phyloP scores from a whole-genome alignment of 2,888 invertebrate species.

The Escarpia spicata region DNA sequence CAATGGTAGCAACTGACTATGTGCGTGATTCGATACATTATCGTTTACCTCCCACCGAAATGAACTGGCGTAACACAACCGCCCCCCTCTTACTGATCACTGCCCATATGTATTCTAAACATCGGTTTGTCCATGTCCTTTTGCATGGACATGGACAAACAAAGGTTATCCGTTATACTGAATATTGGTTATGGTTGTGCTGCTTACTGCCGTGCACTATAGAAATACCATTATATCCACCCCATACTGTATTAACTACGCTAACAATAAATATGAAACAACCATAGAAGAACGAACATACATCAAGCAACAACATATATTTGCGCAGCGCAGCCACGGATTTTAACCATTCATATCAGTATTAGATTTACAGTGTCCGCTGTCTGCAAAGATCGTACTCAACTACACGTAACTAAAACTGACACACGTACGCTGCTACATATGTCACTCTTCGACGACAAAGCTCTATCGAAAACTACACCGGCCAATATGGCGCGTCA shows the following conservation, averaged over 20 bases:
- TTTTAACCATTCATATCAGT: neutral
- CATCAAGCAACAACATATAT: neutral
- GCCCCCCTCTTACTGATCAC: neutral
- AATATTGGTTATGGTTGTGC: neutral
- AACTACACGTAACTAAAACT: neutral
- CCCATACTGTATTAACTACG: neutral
- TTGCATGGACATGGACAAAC: too few species aligned
- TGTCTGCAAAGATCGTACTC: neutral
- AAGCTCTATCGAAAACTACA: neutral
- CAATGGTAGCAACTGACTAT: neutral
- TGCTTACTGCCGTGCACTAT: neutral
- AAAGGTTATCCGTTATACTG: too few species aligned
- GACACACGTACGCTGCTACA: neutral
- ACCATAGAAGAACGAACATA: neutral
- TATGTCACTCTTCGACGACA: neutral
- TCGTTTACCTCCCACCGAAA: neutral
- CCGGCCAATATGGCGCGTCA: neutral
- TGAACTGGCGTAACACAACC: neutral
- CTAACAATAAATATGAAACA: constrained; percentile 3
- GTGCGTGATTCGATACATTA: neutral
- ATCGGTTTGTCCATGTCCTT: neutral
- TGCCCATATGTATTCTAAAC: neutral
- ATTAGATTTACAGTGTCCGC: neutral
- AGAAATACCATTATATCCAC: neutral
- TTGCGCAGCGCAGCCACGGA: neutral